A percentile compares a stretch with the other conserved stretches of the same genome.
Conservation (phyloP, 2,113 vertebrate genomes). For the Trachemys scripta region DNA sequence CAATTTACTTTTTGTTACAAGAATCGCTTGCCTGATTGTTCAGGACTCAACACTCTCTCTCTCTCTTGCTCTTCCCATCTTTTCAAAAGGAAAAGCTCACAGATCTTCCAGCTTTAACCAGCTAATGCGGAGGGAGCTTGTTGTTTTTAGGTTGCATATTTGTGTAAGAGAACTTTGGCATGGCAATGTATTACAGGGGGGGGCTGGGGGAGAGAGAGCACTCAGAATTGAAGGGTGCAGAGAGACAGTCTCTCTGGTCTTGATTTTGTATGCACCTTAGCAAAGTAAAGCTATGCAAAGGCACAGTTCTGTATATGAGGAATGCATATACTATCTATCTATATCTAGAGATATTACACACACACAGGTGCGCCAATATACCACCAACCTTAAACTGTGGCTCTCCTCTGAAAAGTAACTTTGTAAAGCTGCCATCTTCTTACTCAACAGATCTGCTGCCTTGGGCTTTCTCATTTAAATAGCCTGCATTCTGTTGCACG, state of each 20-base stretch:
- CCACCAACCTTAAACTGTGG: fast-evolving
- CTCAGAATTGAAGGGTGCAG: conserved; percentile 45
- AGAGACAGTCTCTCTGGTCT: conserved; percentile 5
- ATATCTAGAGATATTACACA: background rate
- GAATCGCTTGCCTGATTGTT: conserved; percentile 49
- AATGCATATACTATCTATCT: background rate
- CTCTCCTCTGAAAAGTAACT: background rate
- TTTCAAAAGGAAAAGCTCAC: conserved; percentile 61
- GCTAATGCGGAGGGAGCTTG: conserved; percentile 63
- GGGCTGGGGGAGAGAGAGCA: background rate
- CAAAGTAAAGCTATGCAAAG: background rate
- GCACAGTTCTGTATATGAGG: background rate
- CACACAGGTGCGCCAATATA: background rate
- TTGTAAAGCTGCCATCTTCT: background rate
- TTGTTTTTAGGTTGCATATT: conserved; percentile 58
- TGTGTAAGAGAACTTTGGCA: conserved; percentile 64
- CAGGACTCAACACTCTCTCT: conserved; percentile 27
- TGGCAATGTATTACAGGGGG: background rate
- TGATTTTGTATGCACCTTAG: background rate
- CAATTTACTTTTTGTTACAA: conserved; percentile 58
- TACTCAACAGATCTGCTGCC: background rate
- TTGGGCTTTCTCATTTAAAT: background rate
- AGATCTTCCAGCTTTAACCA: conserved; percentile 51
- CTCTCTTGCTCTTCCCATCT: conserved; percentile 49
- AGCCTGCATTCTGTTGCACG: background rate